These are phyloP conservation scores for Arenaria interpres DNA, from an alignment of 2,113 vertebrate species.

Conservation along the genomic window DNA sequence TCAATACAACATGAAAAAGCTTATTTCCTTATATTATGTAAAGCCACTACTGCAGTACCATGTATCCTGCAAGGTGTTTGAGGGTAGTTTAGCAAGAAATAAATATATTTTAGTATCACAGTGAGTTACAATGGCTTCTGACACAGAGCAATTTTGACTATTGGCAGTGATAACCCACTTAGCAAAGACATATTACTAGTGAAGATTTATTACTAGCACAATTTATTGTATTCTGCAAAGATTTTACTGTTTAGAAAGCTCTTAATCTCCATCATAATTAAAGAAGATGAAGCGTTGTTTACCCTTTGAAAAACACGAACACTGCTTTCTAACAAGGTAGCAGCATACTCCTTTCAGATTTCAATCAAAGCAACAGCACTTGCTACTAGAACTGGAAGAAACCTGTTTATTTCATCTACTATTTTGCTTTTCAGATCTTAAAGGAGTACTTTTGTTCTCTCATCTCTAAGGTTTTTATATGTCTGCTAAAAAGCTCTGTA, in stretches of 20 bases:
- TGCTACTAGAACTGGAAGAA: neutral
- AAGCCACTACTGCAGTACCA: neutral
- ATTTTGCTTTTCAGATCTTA: neutral
- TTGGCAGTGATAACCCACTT: neutral
- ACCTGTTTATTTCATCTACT: neutral
- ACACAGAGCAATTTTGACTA: neutral
- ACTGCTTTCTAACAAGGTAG: neutral
- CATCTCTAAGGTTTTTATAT: neutral
- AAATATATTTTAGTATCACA: neutral
- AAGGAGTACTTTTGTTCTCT: neutral
- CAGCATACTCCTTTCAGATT: neutral
- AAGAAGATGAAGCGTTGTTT: neutral
- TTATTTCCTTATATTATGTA: neutral
- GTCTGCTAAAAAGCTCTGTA: neutral
- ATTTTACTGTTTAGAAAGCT: neutral
- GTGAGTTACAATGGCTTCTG: neutral
- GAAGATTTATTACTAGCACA: neutral
- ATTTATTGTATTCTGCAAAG: neutral
- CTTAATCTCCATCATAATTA: neutral
- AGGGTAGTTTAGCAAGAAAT: neutral
- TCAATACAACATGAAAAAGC: neutral
- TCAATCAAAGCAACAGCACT: neutral
- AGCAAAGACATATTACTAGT: neutral
- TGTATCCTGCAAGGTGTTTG: neutral
- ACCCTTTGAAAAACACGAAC: neutral